Base-by-base conservation (phyloP, 2,888 invertebrate genomes). In the Drosophila longiperda region DNA sequence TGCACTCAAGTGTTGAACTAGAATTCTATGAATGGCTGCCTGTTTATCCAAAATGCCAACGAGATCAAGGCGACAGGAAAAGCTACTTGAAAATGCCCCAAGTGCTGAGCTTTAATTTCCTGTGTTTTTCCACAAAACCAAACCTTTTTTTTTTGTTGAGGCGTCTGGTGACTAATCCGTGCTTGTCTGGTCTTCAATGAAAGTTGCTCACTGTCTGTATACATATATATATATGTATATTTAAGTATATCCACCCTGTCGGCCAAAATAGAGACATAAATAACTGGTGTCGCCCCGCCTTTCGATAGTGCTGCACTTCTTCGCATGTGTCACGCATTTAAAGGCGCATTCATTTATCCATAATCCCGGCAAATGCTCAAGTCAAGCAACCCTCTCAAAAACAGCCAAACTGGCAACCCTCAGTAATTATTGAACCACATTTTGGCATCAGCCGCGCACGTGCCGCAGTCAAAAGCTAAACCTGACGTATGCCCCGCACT, bases 201-300 rank as follows among this genome's bases (percentile, higher is more conserved):
- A 61, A 61, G 53, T 65, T 65, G 29, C 40, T 34, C 61, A 61
- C 38, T 64, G 77, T 62, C 57, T 63, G 40, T 8, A 29, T 45
- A 45, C 0, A 23, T 45, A 45, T 8, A 45, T 15, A 15, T 8
- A 45, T 8, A 42, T 11, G 23, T 57, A 60, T 26, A 12, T 40
- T 26, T 67, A 36, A 33, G 26, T 50, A 38, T 52, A 69, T 64
- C 63, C 68, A 66, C 71, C 71, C 66, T 52, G 38, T n/a, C 7
- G 29, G 54, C 40, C 54, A 65, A 67, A 83, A 83, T 77, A 63
- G 67, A 87, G 88, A 72, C 79, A 87, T 87, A 87, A 85, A 85
- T 87, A 75, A 81, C 72, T 57, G 40, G 42, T 65, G 64, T 36
- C 70, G 62, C 63, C 63, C 54, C 58, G 38, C 59, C 40, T 65